Conservation (phyloP, 2,113 vertebrate genomes). For the Ramphastos sulfuratus region DNA sequence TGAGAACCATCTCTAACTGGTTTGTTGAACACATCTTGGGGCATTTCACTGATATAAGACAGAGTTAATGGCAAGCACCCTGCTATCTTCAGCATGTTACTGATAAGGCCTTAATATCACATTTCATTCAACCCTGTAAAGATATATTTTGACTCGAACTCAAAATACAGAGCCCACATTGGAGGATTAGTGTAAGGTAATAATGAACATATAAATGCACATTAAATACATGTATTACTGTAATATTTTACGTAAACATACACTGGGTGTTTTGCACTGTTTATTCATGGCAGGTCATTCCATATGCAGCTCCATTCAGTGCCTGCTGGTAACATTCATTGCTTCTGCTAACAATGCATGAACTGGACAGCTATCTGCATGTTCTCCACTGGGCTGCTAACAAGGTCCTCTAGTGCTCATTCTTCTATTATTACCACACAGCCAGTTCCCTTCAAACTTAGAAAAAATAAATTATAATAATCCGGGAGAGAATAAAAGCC, state of each 20-base stretch:
- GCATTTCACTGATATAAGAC: not conserved
- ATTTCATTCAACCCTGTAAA: not conserved
- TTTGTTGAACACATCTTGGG: not conserved
- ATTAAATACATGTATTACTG: conserved; percentile 18
- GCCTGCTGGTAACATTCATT: conserved; percentile 24
- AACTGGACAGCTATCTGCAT: conserved; percentile 1
- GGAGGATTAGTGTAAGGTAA: not conserved
- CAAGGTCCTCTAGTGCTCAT: conserved; percentile 4
- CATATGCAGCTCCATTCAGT: not conserved
- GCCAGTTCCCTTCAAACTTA: not conserved
- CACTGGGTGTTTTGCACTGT: not conserved
- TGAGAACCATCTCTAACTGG: not conserved
- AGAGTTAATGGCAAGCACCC: not conserved
- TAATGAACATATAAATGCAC: not conserved
- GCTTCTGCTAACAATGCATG: conserved; percentile 29
- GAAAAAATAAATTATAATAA: not conserved
- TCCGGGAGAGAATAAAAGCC: conserved; percentile 28
- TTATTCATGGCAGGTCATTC: not conserved
- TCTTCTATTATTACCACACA: conserved; percentile 27
- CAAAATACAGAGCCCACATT: not conserved
- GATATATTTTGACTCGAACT: not conserved
- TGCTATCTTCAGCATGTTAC: not conserved
- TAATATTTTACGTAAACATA: not conserved
- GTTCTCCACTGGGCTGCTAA: not conserved
- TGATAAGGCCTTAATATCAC: not conserved